Base-by-base conservation (phyloP, 2,113 vertebrate species). In the Seriola quinqueradiata region DNA sequence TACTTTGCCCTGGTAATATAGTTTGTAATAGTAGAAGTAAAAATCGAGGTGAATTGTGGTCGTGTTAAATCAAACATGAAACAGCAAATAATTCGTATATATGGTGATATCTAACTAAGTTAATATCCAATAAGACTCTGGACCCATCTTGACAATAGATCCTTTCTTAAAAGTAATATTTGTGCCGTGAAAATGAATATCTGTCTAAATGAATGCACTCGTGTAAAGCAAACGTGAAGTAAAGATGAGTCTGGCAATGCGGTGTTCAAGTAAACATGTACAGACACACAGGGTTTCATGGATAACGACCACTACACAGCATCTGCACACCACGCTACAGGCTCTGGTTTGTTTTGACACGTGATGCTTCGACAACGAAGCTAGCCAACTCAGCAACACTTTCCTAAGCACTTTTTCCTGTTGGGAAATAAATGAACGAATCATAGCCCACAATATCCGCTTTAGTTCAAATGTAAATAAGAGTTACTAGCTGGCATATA, bases 331-430 rank as follows among this genome's bases (percentile, higher is more conserved):
- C 68, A 50, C 25, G 70, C 67, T 25, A 17, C 52, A 10, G 10
- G 74, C 74, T 52, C 23, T 28, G 50, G 71, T 92, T 92, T 94
- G 92, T 93, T 94, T 91, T 71, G 93, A 93, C 94, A 95, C 92
- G 91, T 94, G 92, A 92, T 55, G 65, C 69, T 34, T 16, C 11
- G 2, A 54, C 36, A 14, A 25, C 4, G 8, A 32, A 11, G 63
- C 57, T 52, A 36, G 44, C 12, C 6, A n/a, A 23, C 34, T 52
- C 46, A 23, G 48, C 11, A 36, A 14, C 25, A 28, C 21, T 32
- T 48, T 23, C 21, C 10, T 17, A 23, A 9, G 5, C 21, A 60
- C 21, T 3, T 13, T 78, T 77, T 21, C 7, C 12, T 4, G 4
- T 11, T 6, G 2, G 6, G 0, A 9, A 66, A 64, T 2, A 12